Evolutionary conservation across 1,140 invertebrate genomes (phyloP), one percentile per base, ranked within the genome.

Genomic region (Polypedilum pembai): DNA sequence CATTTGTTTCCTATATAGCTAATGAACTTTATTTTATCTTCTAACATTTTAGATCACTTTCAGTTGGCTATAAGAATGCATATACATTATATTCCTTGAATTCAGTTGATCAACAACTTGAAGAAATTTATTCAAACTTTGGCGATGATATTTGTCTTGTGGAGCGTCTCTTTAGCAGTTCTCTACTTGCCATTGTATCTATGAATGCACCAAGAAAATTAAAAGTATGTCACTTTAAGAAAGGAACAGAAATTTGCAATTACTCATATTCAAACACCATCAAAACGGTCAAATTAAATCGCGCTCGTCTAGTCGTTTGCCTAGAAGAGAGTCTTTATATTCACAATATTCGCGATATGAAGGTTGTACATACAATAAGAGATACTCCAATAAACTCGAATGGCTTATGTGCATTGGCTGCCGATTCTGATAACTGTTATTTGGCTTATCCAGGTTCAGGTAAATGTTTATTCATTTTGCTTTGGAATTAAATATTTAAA

Each of bases 341-440:
- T 80, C 97, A 99, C 86, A 98, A 98, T 85, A 98, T 99, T 77
- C 88, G 93, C 73, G 97, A 99, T 82, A 99, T 99, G 97, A 98
- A 96, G 85, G 93, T 99, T 40, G 86, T 99, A 77, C 98, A 99
- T 82, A 98, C 95, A 74, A 99, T 99, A 80, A 88, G 95, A 77
- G 97, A 99, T 82, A 99, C 97, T 74, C 98, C 98, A 74, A 91
- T 93, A 63, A 99, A 99, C 86, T 91, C 92, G 40, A 85, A 87
- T 77, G 98, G 98, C 10, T 84, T 99, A 45, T 95, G 95, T 85
- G 94, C 95, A 74, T 86, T 99, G 3, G 96, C 95, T 63, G 91
- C 90, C 77, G 91, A 90, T 80, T 87, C 86, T 73, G 95, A 98
- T 74, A 92, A 93, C 84, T 98, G 94, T 84, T 97, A 91, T 84